Base-by-base conservation (phyloP, 2,888 invertebrate genomes). In the Myopa tessellatipennis region DNA sequence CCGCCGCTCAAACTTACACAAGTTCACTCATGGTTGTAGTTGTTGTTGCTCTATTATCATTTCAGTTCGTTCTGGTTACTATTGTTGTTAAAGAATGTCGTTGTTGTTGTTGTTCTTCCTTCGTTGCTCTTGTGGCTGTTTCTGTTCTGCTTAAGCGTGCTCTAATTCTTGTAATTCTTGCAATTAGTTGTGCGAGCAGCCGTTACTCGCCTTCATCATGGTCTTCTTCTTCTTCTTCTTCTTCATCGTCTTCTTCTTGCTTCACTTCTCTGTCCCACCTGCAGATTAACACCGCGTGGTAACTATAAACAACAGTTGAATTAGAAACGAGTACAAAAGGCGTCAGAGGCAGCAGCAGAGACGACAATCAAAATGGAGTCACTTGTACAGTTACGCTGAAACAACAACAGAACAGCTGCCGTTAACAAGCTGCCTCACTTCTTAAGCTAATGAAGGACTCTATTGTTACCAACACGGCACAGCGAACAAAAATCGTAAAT, bases 161-260 rank as follows among this genome's bases (percentile, higher is more conserved):
- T 36, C 36, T 12, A 36, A 26, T 63, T 63, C 34, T 63, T 63
- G 26, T 16, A 36, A 34, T 16, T 63, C 34, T 5, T 63, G 63
- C 63, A 63, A 36, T 63, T 63, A 61, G 73, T 73, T 73, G 63
- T 61, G 61, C 61, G 63, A 61, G 26, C 63, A 38, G 18, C 45
- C 45, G 38, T 18, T 40, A 38, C 40, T 16, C n/a, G 16, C 45
- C 6, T 18, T 40, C 26, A 10, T 60, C 6, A 45, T 45, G 3
- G 10, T 45, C 45, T 8, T 10, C 45, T 45, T 45, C 7, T 45
- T 45, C 7, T 45, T 45, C 45, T 40, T 40, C 40, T 40, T 40
- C 7, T 40, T 26, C 61, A n/a, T 61, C 18, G 16, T 61, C 4
- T 18, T 8, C n/a, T 1, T 61, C 7, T 45, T 45, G 45, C 2